Evolutionary conservation across 2,888 invertebrate species (phyloP).

Genomic region (Hirtodrosophila confusa): DNA sequence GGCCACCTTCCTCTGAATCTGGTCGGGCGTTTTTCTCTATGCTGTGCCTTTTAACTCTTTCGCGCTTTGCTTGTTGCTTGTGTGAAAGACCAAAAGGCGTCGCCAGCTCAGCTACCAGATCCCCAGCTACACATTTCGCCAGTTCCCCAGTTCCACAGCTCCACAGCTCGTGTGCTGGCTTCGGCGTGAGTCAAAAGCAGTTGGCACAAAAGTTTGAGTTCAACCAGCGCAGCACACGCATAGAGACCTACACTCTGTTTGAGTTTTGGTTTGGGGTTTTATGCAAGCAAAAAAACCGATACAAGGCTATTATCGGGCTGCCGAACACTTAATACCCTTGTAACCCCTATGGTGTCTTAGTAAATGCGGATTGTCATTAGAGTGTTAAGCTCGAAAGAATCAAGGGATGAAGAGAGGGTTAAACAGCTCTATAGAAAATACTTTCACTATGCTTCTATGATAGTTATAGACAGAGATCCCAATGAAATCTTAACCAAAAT

Average conservation of each 20-base stretch:
- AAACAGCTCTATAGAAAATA: too few relatives aligned
- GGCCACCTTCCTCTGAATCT: constrained; percentile 28
- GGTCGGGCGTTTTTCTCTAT: constrained; percentile 28
- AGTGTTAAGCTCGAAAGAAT: too few relatives aligned
- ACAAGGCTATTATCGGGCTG: not conserved
- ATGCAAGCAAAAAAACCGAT: constrained; percentile 13
- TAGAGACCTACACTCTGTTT: constrained; percentile 33
- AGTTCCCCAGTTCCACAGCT: constrained; percentile 17
- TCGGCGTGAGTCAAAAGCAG: constrained; percentile 49
- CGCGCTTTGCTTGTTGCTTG: constrained; percentile 53
- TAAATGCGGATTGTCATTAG: too few relatives aligned
- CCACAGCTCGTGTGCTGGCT: constrained; percentile 41
- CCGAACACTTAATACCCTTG: constrained; percentile 28
- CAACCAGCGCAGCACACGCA: constrained; percentile 55
- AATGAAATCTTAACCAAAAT: too few relatives aligned
- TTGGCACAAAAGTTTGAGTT: constrained; percentile 64
- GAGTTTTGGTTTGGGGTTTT: constrained; percentile 48
- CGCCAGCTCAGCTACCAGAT: constrained; percentile 37
- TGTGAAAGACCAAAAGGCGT: constrained; percentile 72
- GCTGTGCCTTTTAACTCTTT: constrained; percentile 68
- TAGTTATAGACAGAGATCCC: too few relatives aligned
- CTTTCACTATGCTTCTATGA: too few relatives aligned
- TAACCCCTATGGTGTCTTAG: too few relatives aligned
- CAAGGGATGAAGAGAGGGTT: too few relatives aligned
- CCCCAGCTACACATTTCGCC: constrained; percentile 21